Percentiles rank a stretch among this genome's conserved stretches.
Conservation (phyloP, 1,140 invertebrate species). For the Paraescarpia echinospica region DNA sequence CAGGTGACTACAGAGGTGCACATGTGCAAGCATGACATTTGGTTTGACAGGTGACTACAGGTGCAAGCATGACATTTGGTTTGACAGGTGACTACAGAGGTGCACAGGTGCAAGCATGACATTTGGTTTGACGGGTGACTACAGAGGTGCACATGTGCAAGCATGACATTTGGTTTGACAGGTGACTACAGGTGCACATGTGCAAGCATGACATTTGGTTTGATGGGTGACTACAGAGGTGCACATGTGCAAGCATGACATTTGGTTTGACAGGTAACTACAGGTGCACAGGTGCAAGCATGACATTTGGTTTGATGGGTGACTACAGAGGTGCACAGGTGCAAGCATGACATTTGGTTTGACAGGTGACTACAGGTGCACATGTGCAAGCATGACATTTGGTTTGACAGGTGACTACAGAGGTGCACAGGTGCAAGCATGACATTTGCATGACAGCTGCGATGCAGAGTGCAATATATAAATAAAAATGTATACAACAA, state of each 20-base stretch:
- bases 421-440: background rate
- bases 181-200: background rate
- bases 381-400: no score
- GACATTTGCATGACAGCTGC: background rate
- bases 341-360: no score
- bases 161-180: background rate
- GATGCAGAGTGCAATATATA: background rate
- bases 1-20: background rate
- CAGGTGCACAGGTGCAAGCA: background rate
- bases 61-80: background rate
- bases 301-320: background rate
- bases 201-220: no score
- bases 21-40: no score
- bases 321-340: background rate
- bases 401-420: background rate
- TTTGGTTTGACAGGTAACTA: background rate
- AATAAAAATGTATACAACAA: constrained; percentile 7
- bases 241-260: no score
- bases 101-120: background rate
- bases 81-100: background rate
- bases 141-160: background rate
- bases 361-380: background rate
- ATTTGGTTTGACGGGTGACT: background rate
- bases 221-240: background rate
- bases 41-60: background rate